Conservation (phyloP, 2,113 vertebrate species). For the Ictidomys tridecemlineatus region DNA sequence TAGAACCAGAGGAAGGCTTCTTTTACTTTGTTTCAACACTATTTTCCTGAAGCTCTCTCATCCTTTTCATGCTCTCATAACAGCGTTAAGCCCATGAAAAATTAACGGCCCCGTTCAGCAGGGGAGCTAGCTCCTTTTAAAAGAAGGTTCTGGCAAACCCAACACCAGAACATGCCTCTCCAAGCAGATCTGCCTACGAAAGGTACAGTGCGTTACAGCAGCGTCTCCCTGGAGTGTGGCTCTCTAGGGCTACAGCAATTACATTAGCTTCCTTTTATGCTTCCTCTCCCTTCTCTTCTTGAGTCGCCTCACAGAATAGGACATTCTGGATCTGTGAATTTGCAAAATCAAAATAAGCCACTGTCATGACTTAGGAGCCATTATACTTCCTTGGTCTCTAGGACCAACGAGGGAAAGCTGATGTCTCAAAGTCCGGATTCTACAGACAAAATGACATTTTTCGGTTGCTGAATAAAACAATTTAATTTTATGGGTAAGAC, state of each 20-base stretch:
- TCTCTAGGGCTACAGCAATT: neutral
- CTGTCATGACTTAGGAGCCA: neutral
- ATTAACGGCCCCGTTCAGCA: conserved; percentile 69
- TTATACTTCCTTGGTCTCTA: neutral
- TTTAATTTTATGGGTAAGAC: neutral
- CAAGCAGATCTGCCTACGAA: conserved; percentile 38
- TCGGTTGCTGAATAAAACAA: neutral
- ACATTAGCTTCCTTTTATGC: neutral
- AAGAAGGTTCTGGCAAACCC: conserved; percentile 55
- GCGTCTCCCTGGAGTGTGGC: neutral
- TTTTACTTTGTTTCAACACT: conserved; percentile 51
- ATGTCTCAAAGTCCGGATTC: conserved; percentile 1
- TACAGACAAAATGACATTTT: neutral
- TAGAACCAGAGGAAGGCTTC: neutral
- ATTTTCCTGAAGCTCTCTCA: conserved; percentile 66
- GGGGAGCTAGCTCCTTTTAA: conserved; percentile 64
- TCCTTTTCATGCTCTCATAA: conserved; percentile 65
- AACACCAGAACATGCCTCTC: neutral
- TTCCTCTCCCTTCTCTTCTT: neutral
- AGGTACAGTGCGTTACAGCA: neutral
- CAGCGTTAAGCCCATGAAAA: conserved; percentile 77
- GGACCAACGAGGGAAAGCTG: neutral
- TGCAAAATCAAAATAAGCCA: conserved; percentile 37
- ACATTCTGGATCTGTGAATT: neutral
- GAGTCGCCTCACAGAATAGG: neutral